These are phyloP conservation scores for Dicyrtomina minuta DNA, from an alignment of 2,888 invertebrate species.

Conservation along the genomic window DNA sequence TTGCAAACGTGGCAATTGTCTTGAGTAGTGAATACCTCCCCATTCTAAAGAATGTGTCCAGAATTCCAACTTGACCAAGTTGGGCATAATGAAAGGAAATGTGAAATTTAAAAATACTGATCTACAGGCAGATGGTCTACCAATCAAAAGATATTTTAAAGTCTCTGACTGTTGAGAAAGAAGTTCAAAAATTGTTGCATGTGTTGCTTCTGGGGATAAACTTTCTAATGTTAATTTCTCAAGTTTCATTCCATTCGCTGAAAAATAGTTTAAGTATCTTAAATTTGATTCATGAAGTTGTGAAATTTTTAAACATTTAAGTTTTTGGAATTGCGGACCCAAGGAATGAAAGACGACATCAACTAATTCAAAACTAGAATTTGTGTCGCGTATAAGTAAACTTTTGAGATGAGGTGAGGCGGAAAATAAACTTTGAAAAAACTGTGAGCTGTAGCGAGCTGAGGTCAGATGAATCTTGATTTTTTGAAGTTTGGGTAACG, in stretches of 20 bases:
- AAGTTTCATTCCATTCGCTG: slow-evolving; percentile 16
- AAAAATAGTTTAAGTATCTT: slow-evolving; percentile 17
- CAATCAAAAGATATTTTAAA: slow-evolving; percentile 19
- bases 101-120: slow-evolving; percentile 30
- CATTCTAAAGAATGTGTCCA: slow-evolving; percentile 30
- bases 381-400: slow-evolving; percentile 14
- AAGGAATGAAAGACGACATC: slow-evolving; percentile 7
- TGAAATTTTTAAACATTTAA: slow-evolving; percentile 13
- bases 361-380: slow-evolving; percentile 22
- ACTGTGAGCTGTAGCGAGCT: slow-evolving; percentile 2
- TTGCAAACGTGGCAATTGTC: slow-evolving; percentile 20
- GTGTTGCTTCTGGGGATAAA: slow-evolving; percentile 16
- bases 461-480: slow-evolving; percentile 18
- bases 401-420: slow-evolving; percentile 11
- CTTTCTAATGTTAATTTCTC: slow-evolving; percentile 24
- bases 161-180: slow-evolving; percentile 6
- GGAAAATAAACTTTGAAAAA: slow-evolving; percentile 21
- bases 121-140: slow-evolving; percentile 24
- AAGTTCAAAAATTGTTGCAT: slow-evolving; percentile 13
- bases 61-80: slow-evolving; percentile 20
- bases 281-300: slow-evolving; percentile 19
- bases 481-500: slow-evolving; percentile 16
- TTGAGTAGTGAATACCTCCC: slow-evolving; percentile 20
- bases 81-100: slow-evolving; percentile 30
- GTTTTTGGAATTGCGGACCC: not conserved